phyloP scores from a whole-genome alignment of 2,888 invertebrate species.

The Synanthedon andrenaeformis region DNA sequence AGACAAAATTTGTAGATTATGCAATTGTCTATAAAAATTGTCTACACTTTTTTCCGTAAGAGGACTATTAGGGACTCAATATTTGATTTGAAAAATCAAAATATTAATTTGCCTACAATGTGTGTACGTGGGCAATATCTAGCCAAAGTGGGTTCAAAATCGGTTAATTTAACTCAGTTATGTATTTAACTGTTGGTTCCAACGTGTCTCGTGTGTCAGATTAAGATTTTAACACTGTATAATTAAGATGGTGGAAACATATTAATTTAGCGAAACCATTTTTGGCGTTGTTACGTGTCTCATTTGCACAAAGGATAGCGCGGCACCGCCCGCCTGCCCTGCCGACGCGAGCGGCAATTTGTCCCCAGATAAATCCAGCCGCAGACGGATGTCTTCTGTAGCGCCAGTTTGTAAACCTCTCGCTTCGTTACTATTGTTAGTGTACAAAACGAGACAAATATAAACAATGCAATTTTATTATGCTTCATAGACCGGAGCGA shows the following conservation, averaged over 20 bases:
- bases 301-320: constrained; percentile 48
- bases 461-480: constrained; percentile 1
- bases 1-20: too few species aligned
- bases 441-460: constrained; percentile 2
- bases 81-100: too few species aligned
- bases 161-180: too few species aligned
- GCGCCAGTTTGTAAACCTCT: constrained; percentile 27
- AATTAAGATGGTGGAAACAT: constrained; percentile 30
- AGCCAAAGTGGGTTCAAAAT: too few species aligned
- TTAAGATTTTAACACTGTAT: constrained; percentile 2
- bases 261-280: constrained; percentile 49
- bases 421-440: constrained; percentile 10
- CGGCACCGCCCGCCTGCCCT: constrained; percentile 7
- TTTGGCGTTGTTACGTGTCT: constrained; percentile 45
- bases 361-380: constrained; percentile 58
- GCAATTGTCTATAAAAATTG: too few species aligned
- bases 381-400: constrained; percentile 54
- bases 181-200: too few species aligned
- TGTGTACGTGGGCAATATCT: too few species aligned
- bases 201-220: neutral
- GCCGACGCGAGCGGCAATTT: constrained; percentile 42
- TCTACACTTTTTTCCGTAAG: too few species aligned
- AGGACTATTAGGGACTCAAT: too few species aligned
- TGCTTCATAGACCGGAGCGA: neutral
- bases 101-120: too few species aligned